Base-by-base conservation (phyloP, 2,797 vertebrate genomes). In the Siniperca undulata region DNA sequence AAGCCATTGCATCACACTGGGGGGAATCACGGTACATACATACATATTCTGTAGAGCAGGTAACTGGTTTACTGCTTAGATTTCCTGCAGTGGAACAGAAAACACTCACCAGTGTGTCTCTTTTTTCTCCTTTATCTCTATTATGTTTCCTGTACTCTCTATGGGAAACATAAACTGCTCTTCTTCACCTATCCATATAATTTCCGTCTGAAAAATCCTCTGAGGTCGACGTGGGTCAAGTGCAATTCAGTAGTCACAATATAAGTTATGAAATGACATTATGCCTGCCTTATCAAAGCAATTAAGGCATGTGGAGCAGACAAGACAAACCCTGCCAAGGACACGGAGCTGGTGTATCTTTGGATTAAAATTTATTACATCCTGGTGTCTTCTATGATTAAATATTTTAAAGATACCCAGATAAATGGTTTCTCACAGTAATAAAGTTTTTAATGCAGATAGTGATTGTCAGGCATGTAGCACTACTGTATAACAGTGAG, bases 231-330 rank as follows among this genome's bases (percentile, higher is more conserved):
- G 0, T n/a, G 46, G 46, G 67, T 46, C 50, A 48, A 19, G 42
- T 48, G 53, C 60, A 40, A 65, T 27, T 60, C 44, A 50, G 40
- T 50, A 17, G 11, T 59, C 11, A 68, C 22, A 9, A 24, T 24
- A 8, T 19, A 17, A 58, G 11, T 68, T 38, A 24, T 58, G 50
- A 70, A 42, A 68, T 42, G 7, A 56, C 34, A 42, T 44, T 24
- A 48, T 27, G 40, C 2, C 46, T 20, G 24, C 14, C n/a, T 27
- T 13, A 14, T 53, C 10, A 44, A 66, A 68, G 24, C 27, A 67
- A 73, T 50, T 50, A 17, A 19, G 12, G 17, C 50, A 59, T 80
- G 64, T 69, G 27, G 34, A 58, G 44, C 44, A 19, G n/a, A 76
- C 14, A n/a, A 67, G 36, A 30, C n/a, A 22, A 79, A 72, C 13